Evolutionary conservation across 2,797 vertebrate species (phyloP).

Genomic region (Labroides dimidiatus): DNA sequence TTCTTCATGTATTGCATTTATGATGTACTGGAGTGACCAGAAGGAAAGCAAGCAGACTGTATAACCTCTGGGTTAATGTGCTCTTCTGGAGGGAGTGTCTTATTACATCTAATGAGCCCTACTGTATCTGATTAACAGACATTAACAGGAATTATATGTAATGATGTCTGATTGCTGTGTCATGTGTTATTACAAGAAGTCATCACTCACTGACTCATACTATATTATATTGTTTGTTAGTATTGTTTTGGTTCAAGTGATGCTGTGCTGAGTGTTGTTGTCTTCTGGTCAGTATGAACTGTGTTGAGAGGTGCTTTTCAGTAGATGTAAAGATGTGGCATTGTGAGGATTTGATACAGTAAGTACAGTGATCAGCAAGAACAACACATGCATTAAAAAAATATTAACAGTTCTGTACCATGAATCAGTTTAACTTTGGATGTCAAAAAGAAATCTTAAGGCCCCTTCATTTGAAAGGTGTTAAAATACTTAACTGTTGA

Average conservation of each 20-base stretch:
- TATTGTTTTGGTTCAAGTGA: slow-evolving; percentile 50
- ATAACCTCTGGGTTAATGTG: slow-evolving; percentile 72
- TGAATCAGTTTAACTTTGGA: slow-evolving; percentile 1
- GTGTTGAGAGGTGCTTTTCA: slow-evolving; percentile 1
- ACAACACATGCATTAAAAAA: not conserved
- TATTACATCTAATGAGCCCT: slow-evolving; percentile 69
- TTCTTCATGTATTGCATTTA: slow-evolving; percentile 12
- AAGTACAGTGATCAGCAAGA: slow-evolving; percentile 11
- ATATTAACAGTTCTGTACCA: not conserved
- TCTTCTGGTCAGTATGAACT: slow-evolving; percentile 25
- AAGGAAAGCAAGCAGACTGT: slow-evolving; percentile 58
- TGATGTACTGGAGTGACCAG: slow-evolving; percentile 38
- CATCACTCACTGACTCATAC: slow-evolving; percentile 55
- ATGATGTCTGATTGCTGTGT: slow-evolving; percentile 69
- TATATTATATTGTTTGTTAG: slow-evolving; percentile 58
- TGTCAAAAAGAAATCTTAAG: not conserved
- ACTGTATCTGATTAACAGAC: slow-evolving; percentile 74
- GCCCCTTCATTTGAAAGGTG: not conserved
- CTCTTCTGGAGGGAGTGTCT: slow-evolving; percentile 65
- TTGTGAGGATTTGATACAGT: not conserved
- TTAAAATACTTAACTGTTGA: not conserved
- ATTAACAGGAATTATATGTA: slow-evolving; percentile 70
- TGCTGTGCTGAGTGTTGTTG: slow-evolving; percentile 35
- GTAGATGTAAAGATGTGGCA: not conserved
- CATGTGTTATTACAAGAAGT: slow-evolving; percentile 56